Conservation (phyloP, 2,113 vertebrate species). For the Proteles cristata region DNA sequence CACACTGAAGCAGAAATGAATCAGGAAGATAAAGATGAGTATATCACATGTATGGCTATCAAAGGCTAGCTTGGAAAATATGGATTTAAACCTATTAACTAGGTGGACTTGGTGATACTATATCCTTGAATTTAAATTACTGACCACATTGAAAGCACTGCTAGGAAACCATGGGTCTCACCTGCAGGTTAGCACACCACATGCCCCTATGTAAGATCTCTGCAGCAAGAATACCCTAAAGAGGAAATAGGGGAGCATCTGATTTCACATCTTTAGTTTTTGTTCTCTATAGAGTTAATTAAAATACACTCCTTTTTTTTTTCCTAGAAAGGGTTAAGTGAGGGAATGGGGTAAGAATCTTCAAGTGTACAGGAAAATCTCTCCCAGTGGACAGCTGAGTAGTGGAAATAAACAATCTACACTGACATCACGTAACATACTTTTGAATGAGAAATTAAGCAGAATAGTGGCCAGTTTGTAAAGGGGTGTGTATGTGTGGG, state of each 20-base stretch:
- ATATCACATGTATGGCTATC: not conserved
- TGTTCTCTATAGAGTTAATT: not conserved
- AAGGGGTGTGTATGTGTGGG: not conserved
- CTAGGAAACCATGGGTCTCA: not conserved
- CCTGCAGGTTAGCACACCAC: not conserved
- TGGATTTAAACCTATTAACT: not conserved
- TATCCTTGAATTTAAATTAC: not conserved
- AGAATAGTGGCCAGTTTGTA: rapidly evolving
- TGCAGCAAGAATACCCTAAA: not conserved
- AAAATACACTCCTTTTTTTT: not conserved
- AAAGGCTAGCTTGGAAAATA: not conserved
- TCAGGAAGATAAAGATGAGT: not conserved
- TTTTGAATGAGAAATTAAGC: not conserved
- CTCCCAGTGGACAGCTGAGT: not conserved
- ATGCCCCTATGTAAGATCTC: not conserved
- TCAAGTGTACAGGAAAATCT: not conserved
- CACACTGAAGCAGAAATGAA: not conserved
- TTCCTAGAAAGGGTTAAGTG: not conserved
- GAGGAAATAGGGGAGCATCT: not conserved
- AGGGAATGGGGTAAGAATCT: not conserved
- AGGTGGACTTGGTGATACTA: not conserved
- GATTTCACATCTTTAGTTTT: not conserved
- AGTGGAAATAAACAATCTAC: not conserved
- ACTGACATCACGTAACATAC: rapidly evolving
- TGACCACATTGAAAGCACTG: not conserved